These are phyloP conservation scores for Apus apus DNA, from an alignment of 2,113 vertebrate species.

Conservation along the genomic window DNA sequence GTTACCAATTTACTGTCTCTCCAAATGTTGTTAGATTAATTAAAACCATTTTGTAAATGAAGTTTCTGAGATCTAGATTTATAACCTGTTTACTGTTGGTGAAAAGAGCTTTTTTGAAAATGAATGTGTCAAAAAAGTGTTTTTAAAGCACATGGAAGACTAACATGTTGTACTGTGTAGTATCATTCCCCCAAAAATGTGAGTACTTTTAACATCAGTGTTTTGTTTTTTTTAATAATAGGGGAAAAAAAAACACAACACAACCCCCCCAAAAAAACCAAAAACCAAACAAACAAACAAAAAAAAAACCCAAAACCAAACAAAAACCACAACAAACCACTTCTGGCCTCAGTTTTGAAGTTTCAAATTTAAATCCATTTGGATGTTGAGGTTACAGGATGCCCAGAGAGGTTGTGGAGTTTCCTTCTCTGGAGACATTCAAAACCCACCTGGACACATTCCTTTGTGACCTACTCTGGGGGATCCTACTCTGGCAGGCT, in stretches of 20 bases:
- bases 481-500: no score
- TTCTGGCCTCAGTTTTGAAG: neutral
- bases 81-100: neutral
- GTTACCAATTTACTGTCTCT: neutral
- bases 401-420: no score
- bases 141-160: neutral
- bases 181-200: neutral
- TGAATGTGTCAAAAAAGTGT: neutral
- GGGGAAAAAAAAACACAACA: no score
- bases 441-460: no score
- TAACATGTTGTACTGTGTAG: neutral
- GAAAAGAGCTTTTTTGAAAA: neutral
- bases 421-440: no score
- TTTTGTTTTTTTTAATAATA: neutral
- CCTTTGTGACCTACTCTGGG: no score
- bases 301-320: no score
- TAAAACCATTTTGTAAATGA: slow-evolving; percentile 17
- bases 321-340: neutral
- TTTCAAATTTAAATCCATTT: neutral
- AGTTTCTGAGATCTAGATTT: neutral
- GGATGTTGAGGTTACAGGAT: neutral
- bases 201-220: neutral
- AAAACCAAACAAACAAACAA: no score
- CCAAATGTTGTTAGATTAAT: slow-evolving; percentile 27
- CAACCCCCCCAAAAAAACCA: no score